Conservation (phyloP, 2,888 invertebrate species). For the Nasonia oneida region DNA sequence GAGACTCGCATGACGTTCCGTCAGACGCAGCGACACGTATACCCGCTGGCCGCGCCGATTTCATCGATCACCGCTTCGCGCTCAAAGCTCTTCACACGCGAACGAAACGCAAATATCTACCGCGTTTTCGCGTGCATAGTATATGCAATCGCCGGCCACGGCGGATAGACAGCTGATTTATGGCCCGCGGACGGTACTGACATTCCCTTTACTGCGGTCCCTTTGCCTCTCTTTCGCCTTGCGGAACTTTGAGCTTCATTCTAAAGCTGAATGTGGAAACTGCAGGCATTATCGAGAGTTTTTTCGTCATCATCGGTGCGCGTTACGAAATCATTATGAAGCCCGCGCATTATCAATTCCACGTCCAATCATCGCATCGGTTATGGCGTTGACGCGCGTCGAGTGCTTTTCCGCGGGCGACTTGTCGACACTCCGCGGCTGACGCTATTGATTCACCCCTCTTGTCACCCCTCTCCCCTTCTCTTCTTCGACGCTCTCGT, state of each 20-base stretch:
- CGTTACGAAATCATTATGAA: neutral
- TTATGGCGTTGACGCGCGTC: neutral
- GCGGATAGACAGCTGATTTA: conserved; percentile 43
- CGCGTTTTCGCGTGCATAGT: neutral
- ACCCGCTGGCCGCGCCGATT: neutral
- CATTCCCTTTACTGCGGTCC: neutral
- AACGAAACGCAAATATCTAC: neutral
- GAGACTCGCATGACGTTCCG: conserved; percentile 40
- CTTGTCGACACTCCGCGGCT: neutral
- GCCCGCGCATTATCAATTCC: neutral
- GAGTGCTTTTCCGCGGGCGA: conserved; percentile 23
- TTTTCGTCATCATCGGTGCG: neutral
- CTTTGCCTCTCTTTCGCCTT: neutral
- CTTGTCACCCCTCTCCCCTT: neutral
- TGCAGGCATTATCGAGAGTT: neutral
- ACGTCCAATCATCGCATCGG: neutral
- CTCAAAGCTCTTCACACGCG: neutral
- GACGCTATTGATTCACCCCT: neutral
- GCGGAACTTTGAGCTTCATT: neutral
- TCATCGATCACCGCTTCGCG: conserved; percentile 39
- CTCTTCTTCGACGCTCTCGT: neutral
- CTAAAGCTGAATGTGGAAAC: neutral
- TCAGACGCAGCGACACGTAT: conserved; percentile 14
- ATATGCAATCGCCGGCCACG: neutral
- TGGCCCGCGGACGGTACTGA: neutral